Evolutionary conservation across 2,113 vertebrate species (phyloP).

Genomic region (Patagioenas fasciata): DNA sequence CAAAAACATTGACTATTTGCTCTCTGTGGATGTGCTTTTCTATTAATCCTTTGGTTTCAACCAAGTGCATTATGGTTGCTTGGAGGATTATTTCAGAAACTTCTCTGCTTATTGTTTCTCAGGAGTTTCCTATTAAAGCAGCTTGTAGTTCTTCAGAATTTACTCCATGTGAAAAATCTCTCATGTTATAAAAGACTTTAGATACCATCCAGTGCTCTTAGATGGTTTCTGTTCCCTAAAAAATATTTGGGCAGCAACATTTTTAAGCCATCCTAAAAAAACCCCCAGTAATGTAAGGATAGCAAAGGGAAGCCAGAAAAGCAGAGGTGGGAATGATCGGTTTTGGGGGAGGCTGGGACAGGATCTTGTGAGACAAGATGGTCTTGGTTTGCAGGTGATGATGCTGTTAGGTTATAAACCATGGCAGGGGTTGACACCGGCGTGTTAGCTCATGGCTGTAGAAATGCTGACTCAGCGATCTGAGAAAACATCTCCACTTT

Average conservation of each 20-base stretch:
- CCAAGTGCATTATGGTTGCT: neutral
- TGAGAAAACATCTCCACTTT: neutral
- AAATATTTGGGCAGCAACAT: neutral
- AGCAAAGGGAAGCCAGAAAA: neutral
- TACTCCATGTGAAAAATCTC: neutral
- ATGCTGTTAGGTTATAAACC: neutral
- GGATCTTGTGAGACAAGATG: neutral
- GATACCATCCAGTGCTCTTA: neutral
- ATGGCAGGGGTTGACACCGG: neutral
- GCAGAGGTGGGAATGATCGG: neutral
- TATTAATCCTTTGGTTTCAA: rapidly evolving
- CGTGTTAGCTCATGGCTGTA: neutral
- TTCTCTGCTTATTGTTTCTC: neutral
- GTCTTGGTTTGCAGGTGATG: neutral
- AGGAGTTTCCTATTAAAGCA: neutral
- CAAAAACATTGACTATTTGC: neutral
- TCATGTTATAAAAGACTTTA: too few species aligned
- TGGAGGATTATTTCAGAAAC: neutral
- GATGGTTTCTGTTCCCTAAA: neutral
- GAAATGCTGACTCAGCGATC: neutral
- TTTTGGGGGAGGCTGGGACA: neutral
- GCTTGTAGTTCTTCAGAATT: neutral
- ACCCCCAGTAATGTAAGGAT: neutral
- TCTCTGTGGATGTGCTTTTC: neutral
- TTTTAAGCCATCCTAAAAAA: neutral